Evolutionary conservation across 2,888 invertebrate genomes (phyloP), one percentile per base, ranked within the genome.

Genomic region (Ectemnius cavifrons): DNA sequence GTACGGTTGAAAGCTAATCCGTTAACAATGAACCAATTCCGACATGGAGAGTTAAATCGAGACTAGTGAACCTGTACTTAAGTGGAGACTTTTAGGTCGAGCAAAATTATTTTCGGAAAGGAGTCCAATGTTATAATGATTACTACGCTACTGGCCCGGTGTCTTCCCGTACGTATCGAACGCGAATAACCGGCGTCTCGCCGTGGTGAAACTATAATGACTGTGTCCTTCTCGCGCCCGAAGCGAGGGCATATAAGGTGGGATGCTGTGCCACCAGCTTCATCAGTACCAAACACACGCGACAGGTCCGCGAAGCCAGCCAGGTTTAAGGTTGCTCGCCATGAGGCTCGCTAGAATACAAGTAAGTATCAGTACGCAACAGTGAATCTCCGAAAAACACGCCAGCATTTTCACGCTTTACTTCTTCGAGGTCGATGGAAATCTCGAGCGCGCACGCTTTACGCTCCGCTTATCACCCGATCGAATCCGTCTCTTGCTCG

Each of bases 241-340:
- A 82, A 82, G 88, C 88, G 90, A 91, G 88, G 90, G 90, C 90
- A 90, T 90, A 90, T 91, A 90, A 91, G 90, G 90, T 88, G 89
- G 89, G 90, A 90, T 91, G 90, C 87, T 88, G 90, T 85, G 83
- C 87, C 79, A 84, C 84, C 85, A 71, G 86, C 89, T 87, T 87
- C 89, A 89, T 88, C 89, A 90, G 90, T 89, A 86, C 85, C 86
- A 88, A 89, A 88, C 89, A 88, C 82, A 89, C 87, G 84, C 88
- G 88, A 86, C 86, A 84, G 84, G 88, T 87, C 84, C 82, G 81
- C 82, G 83, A 85, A 85, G 84, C 85, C 82, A 83, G 37, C 79
- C 78, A 83, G 86, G 85, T 85, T 79, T 85, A 86, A 80, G 84
- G 79, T 85, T 83, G 80, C 76, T 76, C 83, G 82, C 59, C 84